These are phyloP conservation scores for Gadopsis marmoratus DNA, from an alignment of 2,797 vertebrate species.

Conservation along the genomic window DNA sequence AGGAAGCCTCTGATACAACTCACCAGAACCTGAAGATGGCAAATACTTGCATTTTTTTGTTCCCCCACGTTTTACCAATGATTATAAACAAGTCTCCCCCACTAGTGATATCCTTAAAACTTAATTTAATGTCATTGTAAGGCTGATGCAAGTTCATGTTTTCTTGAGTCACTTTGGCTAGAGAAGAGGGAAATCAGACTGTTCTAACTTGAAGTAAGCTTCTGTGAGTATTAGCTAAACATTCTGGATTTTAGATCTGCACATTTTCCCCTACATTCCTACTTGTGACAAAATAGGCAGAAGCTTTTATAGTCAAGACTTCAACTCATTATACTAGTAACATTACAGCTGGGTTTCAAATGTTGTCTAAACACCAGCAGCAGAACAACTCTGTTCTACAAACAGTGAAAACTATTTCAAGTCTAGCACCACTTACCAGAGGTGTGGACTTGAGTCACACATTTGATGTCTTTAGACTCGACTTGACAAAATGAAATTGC, in stretches of 20 bases:
- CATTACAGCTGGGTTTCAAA: not conserved
- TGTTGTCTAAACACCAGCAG: not conserved
- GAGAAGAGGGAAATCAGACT: not conserved
- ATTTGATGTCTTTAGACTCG: too few relatives aligned
- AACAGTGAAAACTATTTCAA: not conserved
- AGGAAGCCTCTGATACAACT: conserved; percentile 37
- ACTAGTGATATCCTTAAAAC: not conserved
- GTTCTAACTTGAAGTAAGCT: not conserved
- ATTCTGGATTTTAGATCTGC: not conserved
- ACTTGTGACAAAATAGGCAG: not conserved
- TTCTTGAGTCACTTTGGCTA: not conserved
- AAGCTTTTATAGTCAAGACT: not conserved
- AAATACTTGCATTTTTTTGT: not conserved
- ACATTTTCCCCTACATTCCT: too few relatives aligned
- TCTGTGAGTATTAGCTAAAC: not conserved
- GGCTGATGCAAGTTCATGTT: conserved; percentile 3
- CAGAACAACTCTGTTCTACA: too few relatives aligned
- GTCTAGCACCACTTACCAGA: too few relatives aligned
- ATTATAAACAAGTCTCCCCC: not conserved
- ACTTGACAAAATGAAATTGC: too few relatives aligned
- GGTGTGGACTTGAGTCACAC: too few relatives aligned
- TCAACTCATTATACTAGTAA: not conserved
- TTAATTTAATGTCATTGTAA: conserved; percentile 10
- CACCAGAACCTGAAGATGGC: not conserved
- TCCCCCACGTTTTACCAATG: not conserved